Evolutionary conservation across 2,888 invertebrate species (phyloP).

Genomic region (Euzetes globulus): DNA sequence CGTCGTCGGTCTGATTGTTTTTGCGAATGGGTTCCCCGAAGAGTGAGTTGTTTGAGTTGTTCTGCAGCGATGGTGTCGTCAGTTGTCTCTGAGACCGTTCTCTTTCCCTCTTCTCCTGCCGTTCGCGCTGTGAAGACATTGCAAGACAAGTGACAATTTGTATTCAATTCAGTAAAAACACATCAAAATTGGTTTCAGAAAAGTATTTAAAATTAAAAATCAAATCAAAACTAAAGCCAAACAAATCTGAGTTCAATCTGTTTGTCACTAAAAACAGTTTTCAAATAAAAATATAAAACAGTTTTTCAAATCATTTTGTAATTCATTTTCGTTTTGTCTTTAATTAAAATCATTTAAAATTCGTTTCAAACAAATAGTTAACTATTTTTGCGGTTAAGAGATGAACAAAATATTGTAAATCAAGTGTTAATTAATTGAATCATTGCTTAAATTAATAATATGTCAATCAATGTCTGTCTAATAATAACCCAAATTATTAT

Average conservation of each 20-base stretch:
- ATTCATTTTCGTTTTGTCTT: not conserved
- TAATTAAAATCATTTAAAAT: not conserved
- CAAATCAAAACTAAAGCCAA: not conserved
- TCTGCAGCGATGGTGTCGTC: not conserved
- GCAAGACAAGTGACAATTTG: not conserved
- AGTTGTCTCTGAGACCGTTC: slow-evolving; percentile 32
- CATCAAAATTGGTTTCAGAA: not conserved
- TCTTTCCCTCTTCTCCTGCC: slow-evolving; percentile 32
- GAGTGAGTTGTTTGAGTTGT: not conserved
- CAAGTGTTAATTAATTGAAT: slow-evolving; percentile 10
- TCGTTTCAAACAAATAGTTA: not conserved
- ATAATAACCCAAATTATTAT: slow-evolving; percentile 27
- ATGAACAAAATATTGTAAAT: not conserved
- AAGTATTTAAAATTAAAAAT: not conserved
- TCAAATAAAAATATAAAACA: not conserved
- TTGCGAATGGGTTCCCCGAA: slow-evolving; percentile 33
- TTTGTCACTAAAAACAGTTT: slow-evolving; percentile 9
- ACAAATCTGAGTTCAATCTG: not conserved
- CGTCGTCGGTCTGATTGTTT: slow-evolving; percentile 37
- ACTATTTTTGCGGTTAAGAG: not conserved
- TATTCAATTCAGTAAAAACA: not conserved
- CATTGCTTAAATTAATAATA: not conserved
- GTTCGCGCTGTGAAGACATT: slow-evolving; percentile 30
- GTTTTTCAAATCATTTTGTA: not conserved
- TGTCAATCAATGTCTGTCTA: slow-evolving; percentile 27